These are phyloP conservation scores for Leptura quadrifasciata DNA, from an alignment of 2,888 invertebrate species.

Conservation along the genomic window DNA sequence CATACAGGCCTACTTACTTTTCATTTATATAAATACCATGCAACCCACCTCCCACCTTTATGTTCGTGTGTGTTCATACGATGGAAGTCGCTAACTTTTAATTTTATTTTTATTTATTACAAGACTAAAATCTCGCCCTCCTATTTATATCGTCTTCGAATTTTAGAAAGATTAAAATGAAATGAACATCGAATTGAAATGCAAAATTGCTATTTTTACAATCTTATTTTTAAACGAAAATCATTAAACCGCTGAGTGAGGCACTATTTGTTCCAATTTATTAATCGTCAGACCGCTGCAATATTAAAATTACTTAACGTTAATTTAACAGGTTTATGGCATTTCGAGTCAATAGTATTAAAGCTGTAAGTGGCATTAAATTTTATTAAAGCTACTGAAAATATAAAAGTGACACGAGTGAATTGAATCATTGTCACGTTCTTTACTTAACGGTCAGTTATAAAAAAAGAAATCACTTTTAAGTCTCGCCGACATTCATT, in stretches of 20 bases:
- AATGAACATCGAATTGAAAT: not conserved
- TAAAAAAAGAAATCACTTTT: constrained; percentile 47
- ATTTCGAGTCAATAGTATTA: constrained; percentile 7
- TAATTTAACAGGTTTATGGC: constrained; percentile 7
- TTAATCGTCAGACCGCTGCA: constrained; percentile 4
- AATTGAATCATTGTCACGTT: constrained; percentile 52
- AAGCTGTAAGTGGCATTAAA: constrained; percentile 45
- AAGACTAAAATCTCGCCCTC: not conserved
- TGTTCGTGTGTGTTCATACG: too few species aligned
- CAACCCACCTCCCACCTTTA: too few species aligned
- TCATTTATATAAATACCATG: too few species aligned
- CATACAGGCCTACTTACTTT: too few species aligned
- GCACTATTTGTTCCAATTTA: constrained; percentile 4
- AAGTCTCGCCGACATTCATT: constrained; percentile 48
- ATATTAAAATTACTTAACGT: constrained; percentile 7
- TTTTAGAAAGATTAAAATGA: not conserved
- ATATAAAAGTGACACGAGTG: constrained; percentile 46
- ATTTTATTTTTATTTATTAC: too few species aligned
- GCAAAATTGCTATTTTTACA: not conserved
- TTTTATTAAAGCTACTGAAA: constrained; percentile 50
- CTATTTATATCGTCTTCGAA: not conserved
- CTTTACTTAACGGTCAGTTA: constrained; percentile 46
- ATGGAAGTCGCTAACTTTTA: too few species aligned
- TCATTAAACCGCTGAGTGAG: constrained; percentile 4
- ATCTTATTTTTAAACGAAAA: not conserved